These are phyloP conservation scores for Pterocles burchelli DNA, from an alignment of 2,113 vertebrate species.

Conservation along the genomic window DNA sequence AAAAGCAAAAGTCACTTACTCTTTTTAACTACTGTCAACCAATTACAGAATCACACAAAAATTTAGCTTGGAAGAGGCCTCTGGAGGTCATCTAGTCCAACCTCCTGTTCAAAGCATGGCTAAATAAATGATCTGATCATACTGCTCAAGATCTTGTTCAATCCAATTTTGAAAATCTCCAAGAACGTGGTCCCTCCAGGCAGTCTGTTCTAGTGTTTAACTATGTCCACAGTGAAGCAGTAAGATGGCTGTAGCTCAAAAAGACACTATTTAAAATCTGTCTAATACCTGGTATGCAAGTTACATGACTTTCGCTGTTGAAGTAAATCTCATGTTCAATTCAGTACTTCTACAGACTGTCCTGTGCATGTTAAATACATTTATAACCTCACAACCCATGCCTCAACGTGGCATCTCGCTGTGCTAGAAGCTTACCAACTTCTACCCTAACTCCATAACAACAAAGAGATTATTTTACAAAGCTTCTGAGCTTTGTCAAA, in stretches of 20 bases:
- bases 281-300: neutral
- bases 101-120: neutral
- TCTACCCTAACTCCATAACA: neutral
- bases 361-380: neutral
- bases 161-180: neutral
- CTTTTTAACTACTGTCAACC: neutral
- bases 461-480: neutral
- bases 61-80: neutral
- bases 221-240: neutral
- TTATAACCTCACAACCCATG: neutral
- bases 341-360: neutral
- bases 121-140: neutral
- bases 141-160: neutral
- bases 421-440: neutral
- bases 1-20: neutral
- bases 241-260: neutral
- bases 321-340: neutral
- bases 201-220: neutral
- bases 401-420: neutral
- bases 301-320: neutral
- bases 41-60: neutral
- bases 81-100: neutral
- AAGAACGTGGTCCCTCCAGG: neutral
- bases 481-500: neutral
- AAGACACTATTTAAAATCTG: neutral